Conservation (phyloP, 2,888 invertebrate species). For the Marronus borbonicus region DNA sequence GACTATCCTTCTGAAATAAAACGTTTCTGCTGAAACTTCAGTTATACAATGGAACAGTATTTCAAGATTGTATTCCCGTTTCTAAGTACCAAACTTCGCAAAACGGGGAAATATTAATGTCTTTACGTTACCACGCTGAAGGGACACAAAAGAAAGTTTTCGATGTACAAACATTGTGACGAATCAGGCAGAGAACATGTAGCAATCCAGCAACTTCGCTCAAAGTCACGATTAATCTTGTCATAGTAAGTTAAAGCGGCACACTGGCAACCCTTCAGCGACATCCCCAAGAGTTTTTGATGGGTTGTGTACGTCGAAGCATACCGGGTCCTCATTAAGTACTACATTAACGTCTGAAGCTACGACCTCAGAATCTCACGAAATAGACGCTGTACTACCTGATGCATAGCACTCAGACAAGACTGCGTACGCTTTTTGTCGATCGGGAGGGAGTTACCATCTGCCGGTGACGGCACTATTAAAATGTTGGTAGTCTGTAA, state of each 20-base stretch:
- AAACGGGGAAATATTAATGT: too few relatives aligned
- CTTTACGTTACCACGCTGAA: background rate
- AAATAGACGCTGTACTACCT: constrained; percentile 17
- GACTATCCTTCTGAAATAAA: too few relatives aligned
- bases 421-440: background rate
- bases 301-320: background rate
- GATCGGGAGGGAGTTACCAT: background rate
- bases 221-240: constrained; percentile 40
- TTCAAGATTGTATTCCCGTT: too few relatives aligned
- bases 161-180: constrained; percentile 6
- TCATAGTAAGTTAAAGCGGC: constrained; percentile 24
- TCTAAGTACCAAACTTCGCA: too few relatives aligned
- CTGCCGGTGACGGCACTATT: constrained; percentile 1
- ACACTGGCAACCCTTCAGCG: constrained; percentile 25
- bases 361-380: constrained; percentile 22
- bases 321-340: constrained; percentile 25
- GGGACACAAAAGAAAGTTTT: constrained; percentile 22
- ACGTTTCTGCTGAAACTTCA: too few relatives aligned
- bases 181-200: background rate
- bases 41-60: too few relatives aligned
- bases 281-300: constrained; percentile 26
- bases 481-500: background rate
- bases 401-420: background rate
- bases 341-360: constrained; percentile 28
- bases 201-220: constrained; percentile 24